Percentiles rank a stretch among this genome's conserved stretches.
These are phyloP conservation scores for Limnodromus scolopaceus DNA, from an alignment of 2,797 vertebrate genomes.

Conservation along the genomic window DNA sequence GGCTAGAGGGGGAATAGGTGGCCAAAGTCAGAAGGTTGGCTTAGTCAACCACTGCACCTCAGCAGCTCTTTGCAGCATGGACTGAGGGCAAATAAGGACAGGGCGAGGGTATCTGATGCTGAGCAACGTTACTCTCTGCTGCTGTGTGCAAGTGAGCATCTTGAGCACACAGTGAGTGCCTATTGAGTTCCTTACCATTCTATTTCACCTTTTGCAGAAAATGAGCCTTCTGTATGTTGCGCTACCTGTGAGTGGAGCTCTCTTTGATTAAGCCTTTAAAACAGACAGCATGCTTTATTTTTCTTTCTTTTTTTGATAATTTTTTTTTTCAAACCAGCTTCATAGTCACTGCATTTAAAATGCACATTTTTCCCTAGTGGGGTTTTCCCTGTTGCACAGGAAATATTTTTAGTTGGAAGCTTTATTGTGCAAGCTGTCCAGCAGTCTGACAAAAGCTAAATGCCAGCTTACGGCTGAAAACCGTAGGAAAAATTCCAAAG, in stretches of 20 bases:
- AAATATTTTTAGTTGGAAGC: slow-evolving; percentile 24
- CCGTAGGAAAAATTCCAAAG: slow-evolving; percentile 46
- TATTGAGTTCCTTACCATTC: background rate
- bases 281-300: background rate
- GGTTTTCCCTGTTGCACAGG: background rate
- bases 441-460: slow-evolving; percentile 40
- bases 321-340: background rate
- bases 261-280: background rate
- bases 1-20: background rate
- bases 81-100: background rate
- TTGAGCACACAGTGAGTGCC: background rate
- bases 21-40: background rate
- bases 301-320: background rate
- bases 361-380: background rate
- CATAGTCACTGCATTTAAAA: background rate
- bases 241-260: background rate
- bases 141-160: background rate
- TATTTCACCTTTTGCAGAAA: background rate
- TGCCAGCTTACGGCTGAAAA: slow-evolving; percentile 30
- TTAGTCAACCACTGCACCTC: background rate
- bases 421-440: slow-evolving; percentile 52
- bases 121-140: background rate
- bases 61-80: background rate
- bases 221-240: background rate
- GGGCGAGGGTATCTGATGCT: rapidly evolving